Evolutionary conservation across 1,140 invertebrate species (phyloP), one percentile per base, ranked within the genome.

Genomic region (Luehdorfia chinensis): DNA sequence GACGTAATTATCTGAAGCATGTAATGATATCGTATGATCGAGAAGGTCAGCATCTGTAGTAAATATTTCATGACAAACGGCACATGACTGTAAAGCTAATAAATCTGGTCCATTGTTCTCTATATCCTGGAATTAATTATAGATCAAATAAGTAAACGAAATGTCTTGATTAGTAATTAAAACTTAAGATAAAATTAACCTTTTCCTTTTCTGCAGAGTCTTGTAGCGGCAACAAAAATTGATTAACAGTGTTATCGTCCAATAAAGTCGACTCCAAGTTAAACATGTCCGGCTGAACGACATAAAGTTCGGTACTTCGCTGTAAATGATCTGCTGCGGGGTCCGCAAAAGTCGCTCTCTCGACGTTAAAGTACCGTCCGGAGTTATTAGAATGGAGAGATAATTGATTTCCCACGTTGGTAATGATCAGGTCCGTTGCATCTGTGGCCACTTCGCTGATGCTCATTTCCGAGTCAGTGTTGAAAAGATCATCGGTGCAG

Each of bases 61-160:
- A 39, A 84, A 84, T 58, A 83, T 80, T 50, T 81, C 80, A 50
- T 81, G 76, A 43, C 80, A 84, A 4, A 80, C 64, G 4, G 77
- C 73, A 54, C 80, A 84, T 2, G 80, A 78, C 53, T 81, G 73
- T 31, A 81, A 46, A 34, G 76, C 72, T 39, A 84, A 63, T 41
- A 78, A 30, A 46, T 81, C 69, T 7, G 76, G 71, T 2, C 69
- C 71, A 43, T 44, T n/a, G n/a, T n/a, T 54, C 21, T 66, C 63
- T 33, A 28, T 6, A 21, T 67, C 61, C 78, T 83, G 58, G n/a
- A n/a, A n/a, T n/a, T n/a, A n/a, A n/a, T n/a, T n/a, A 32, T 72
- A 72, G 14, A 25, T 1, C 5, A 33, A 9, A n/a, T n/a, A n/a
- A n/a, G n/a, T n/a, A n/a, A n/a, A n/a, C n/a, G n/a, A n/a, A 28